Evolutionary conservation across 53 echinoderm and acorn worm genomes (phyloP), one percentile per base, ranked within the genome.

Genomic region (Astropecten irregularis): DNA sequence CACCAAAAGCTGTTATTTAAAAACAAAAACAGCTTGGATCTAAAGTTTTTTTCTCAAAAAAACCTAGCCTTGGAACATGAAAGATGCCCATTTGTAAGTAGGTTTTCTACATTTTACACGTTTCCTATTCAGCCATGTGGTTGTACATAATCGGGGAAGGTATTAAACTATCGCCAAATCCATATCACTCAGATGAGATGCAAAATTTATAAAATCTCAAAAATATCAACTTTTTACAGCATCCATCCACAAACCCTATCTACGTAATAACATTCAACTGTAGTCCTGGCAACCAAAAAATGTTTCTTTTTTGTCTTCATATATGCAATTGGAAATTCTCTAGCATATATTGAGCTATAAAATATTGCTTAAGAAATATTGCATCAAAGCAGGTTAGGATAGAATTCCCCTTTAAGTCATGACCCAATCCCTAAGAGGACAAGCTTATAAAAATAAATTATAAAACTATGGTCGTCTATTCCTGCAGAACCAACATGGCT

Each of bases 331-430:
- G n/a, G n/a, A n/a, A n/a, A n/a, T n/a, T n/a, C n/a, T n/a, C n/a
- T n/a, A n/a, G n/a, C n/a, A n/a, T n/a, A n/a, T n/a, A n/a, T n/a
- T n/a, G n/a, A 40, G 22, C 71, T 71, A 34, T 71, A 71, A 51
- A 74, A 57, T 57, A 57, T 57, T 74, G 56, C 57, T 64, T 40
- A 74, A 74, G 36, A 36, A 74, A 74, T 34, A 74, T 55, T 74
- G 56, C 74, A 57, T 74, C 25, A 9, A 57, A 57, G 34, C 40
- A 40, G 21, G n/a, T n/a, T n/a, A n/a, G n/a, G n/a, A n/a, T n/a
- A n/a, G n/a, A n/a, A n/a, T 40, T 37, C 39, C 74, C 56, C 3
- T 35, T 74, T 38, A 56, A 74, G 74, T 57, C 74, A 74, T 35
- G 54, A 22, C 37, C 23, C 8, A 10, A 15, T 74, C 9, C 30